phyloP scores from a whole-genome alignment of 2,888 invertebrate genomes.

The Melieria crassipennis region DNA sequence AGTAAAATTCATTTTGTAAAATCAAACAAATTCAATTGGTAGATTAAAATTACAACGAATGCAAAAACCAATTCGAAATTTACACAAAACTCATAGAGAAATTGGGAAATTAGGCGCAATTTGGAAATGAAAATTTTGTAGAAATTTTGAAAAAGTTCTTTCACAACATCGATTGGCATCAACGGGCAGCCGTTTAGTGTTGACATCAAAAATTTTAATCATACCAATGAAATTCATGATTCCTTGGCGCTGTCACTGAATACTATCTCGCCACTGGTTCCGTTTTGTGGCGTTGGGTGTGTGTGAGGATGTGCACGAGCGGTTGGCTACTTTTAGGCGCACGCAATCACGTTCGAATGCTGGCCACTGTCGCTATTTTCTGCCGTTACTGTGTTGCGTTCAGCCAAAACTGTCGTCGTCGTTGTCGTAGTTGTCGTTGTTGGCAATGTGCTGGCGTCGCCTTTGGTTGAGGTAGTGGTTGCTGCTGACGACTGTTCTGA shows the following conservation, averaged over 20 bases:
- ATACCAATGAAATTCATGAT: slow-evolving; percentile 68
- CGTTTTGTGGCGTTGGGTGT: slow-evolving; percentile 50
- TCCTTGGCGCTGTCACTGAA: slow-evolving; percentile 66
- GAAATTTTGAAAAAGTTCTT: too few relatives aligned
- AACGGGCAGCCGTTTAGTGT: background rate
- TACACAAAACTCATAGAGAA: background rate
- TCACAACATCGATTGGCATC: slow-evolving; percentile 3
- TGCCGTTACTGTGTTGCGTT: slow-evolving; percentile 40
- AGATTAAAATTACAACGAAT: slow-evolving; percentile 29
- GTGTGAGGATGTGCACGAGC: slow-evolving; percentile 21
- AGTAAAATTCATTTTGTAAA: too few relatives aligned
- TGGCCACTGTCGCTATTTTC: slow-evolving; percentile 32
- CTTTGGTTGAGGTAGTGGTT: slow-evolving; percentile 31
- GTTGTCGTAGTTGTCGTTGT: slow-evolving; percentile 19
- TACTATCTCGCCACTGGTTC: slow-evolving; percentile 65
- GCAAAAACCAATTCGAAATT: background rate
- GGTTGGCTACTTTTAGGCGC: slow-evolving; percentile 24
- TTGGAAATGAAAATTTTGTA: too few relatives aligned
- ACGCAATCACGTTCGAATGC: slow-evolving; percentile 19
- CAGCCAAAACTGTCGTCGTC: background rate
- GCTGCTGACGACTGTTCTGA: slow-evolving; percentile 8
- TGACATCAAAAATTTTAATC: slow-evolving; percentile 45
- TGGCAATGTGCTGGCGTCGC: slow-evolving; percentile 19
- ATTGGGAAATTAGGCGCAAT: too few relatives aligned
- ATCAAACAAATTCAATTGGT: slow-evolving; percentile 28